Evolutionary conservation across 2,888 invertebrate genomes (phyloP), one percentile per base, ranked within the genome.

Genomic region (Latrodectus elegans): DNA sequence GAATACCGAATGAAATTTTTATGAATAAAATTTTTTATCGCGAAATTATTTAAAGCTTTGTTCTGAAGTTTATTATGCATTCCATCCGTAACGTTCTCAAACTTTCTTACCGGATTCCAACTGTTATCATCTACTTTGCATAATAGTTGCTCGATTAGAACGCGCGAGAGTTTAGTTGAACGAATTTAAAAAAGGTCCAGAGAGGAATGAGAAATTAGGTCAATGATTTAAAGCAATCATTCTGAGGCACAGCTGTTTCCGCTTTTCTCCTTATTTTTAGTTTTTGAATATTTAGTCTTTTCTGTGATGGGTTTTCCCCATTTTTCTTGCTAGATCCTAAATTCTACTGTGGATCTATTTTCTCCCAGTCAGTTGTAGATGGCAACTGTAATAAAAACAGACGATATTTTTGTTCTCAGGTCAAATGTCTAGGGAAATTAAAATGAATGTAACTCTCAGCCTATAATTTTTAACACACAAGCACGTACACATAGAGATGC

Each of bases 151-250:
- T 60, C 60, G 12, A 60, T 60, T 60, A 60, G 0, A 60, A 60
- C 12, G 10, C 60, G 60, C 68, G 8, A 53, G 53, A 52, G 68
- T 70, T 70, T 17, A 78, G 51, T 49, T 71, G 60, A 71, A 60
- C 72, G 71, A 71, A 60, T 72, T 80, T 70, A 60, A 70, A 72
- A 64, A 64, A 72, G 79, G 17, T 70, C 67, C 78, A 60, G 49
- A n/a, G n/a, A n/a, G n/a, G 15, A 26, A 26, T 12, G 73, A 38
- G 14, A 81, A 81, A 81, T 73, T 81, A 74, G 81, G 81, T 81
- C 81, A 73, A 73, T 67, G 72, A 78, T 81, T 73, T 73, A 81
- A 72, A 73, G 73, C 53, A 81, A 73, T 73, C 65, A 73, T 67
- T 17, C n/a, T 1, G 1, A 17, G 71, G 22, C 73, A 49, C 81